Evolutionary conservation across 2,888 invertebrate species (phyloP), one percentile per base, ranked within the genome.

Genomic region (Zygogramma bicolorata): DNA sequence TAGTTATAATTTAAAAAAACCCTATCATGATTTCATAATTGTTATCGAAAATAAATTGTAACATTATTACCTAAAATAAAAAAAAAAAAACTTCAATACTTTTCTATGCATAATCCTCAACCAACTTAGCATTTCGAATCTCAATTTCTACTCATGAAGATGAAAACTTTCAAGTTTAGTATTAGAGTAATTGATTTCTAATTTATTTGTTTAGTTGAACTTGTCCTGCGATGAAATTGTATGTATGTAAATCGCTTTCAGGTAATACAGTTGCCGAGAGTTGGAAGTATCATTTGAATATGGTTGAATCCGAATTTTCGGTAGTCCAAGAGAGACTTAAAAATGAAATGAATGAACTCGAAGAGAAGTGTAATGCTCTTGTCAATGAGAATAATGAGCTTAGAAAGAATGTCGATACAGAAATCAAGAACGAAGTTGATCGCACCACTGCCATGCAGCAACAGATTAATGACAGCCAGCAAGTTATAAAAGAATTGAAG

Each of bases 201-300:
- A n/a, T n/a, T n/a, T n/a, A n/a, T n/a, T n/a, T n/a, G n/a, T n/a
- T n/a, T n/a, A n/a, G n/a, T n/a, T n/a, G n/a, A n/a, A n/a, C n/a
- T n/a, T n/a, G n/a, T n/a, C 3, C 38, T 13, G 3, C 7, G n/a
- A n/a, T 42, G 6, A 42, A 15, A 5, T 7, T 6, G 15, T n/a
- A n/a, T 6, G 15, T n/a, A n/a, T 13, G 46, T 7, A 8, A 8
- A 20, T 10, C 8, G 22, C 13, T 71, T 71, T 88, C 91, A 77
- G 92, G 93, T 65, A 88, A 88, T 79, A 92, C 93, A 87, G 90
- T 93, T 70, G 92, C 93, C 8, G 90, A 91, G 85, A 88, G 92
- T 81, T 93, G 93, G 93, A 92, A 93, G 81, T 88, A 91, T 76
- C 93, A 93, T 85, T 84, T 93, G 70, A 88, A 90, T n/a, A 88